Percentiles rank a stretch among this genome's conserved stretches.
Conservation (phyloP, 2,113 vertebrate genomes). For the Piaya cayana region DNA sequence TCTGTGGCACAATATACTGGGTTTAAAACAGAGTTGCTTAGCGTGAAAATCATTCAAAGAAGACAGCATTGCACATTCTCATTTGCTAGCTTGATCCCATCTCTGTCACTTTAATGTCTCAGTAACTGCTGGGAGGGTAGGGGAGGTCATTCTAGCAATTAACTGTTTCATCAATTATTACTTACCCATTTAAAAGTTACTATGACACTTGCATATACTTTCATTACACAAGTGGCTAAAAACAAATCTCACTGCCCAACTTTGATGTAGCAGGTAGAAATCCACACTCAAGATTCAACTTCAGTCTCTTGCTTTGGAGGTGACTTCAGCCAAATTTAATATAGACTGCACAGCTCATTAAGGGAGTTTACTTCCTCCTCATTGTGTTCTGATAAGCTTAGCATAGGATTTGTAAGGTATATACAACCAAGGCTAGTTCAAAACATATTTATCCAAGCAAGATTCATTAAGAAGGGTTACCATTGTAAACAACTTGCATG, state of each 20-base stretch:
- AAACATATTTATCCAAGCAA: background rate
- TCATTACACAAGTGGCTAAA: background rate
- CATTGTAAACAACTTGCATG: background rate
- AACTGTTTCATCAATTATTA: conserved; percentile 55
- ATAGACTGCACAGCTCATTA: background rate
- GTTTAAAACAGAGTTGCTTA: background rate
- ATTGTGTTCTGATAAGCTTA: background rate
- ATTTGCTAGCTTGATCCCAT: background rate
- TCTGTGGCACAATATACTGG: background rate
- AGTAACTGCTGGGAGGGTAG: background rate
- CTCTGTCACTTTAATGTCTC: conserved; percentile 18
- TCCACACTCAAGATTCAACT: background rate
- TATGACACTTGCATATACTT: conserved; percentile 6
- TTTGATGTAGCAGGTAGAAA: background rate
- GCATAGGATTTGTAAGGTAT: background rate
- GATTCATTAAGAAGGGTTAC: background rate
- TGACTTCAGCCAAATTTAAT: background rate
- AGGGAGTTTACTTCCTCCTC: background rate
- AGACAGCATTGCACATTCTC: background rate
- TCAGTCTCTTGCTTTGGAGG: background rate
- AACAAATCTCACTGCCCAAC: background rate
- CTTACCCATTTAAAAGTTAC: conserved; percentile 26
- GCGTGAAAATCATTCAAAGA: background rate
- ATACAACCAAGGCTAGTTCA: background rate
- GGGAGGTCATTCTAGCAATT: conserved; percentile 32